Percentiles rank a stretch among this genome's conserved stretches.
Conservation (phyloP, 2,888 invertebrate genomes). For the Venustoraphidia nigricollis region DNA sequence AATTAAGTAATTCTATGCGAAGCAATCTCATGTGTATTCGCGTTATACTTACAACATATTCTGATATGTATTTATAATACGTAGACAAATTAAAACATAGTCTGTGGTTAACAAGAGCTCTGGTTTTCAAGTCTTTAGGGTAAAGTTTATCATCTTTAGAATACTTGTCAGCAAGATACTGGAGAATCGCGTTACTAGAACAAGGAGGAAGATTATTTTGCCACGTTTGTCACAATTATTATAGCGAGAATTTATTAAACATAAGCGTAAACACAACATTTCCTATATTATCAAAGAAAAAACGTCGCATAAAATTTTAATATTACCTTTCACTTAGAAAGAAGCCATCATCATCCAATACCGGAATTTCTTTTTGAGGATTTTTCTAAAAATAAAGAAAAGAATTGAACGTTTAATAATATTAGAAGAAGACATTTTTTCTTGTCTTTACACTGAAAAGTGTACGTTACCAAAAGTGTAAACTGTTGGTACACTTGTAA, state of each 20-base stretch:
- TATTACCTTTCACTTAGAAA: slow-evolving; percentile 53
- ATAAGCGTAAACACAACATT: background rate
- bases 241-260: background rate
- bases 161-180: slow-evolving; percentile 66
- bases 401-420: slow-evolving; percentile 4
- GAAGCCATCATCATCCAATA: slow-evolving; percentile 66
- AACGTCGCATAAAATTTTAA: too few relatives aligned
- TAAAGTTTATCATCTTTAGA: slow-evolving; percentile 47
- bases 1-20: background rate
- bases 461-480: too few relatives aligned
- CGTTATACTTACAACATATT: slow-evolving; percentile 39
- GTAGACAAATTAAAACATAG: slow-evolving; percentile 63
- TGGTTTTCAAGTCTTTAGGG: slow-evolving; percentile 49
- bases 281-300: too few relatives aligned
- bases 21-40: background rate
- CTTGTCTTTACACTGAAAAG: too few relatives aligned
- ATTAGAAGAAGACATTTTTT: too few relatives aligned
- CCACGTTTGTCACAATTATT: background rate
- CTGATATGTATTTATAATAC: slow-evolving; percentile 53
- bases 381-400: slow-evolving; percentile 41
- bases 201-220: slow-evolving; percentile 1
- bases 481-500: too few relatives aligned
- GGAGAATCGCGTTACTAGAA: slow-evolving; percentile 41
- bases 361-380: slow-evolving; percentile 65
- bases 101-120: slow-evolving; percentile 65